Conservation (phyloP, 1,140 invertebrate genomes). For the Megalonaias nervosa region DNA sequence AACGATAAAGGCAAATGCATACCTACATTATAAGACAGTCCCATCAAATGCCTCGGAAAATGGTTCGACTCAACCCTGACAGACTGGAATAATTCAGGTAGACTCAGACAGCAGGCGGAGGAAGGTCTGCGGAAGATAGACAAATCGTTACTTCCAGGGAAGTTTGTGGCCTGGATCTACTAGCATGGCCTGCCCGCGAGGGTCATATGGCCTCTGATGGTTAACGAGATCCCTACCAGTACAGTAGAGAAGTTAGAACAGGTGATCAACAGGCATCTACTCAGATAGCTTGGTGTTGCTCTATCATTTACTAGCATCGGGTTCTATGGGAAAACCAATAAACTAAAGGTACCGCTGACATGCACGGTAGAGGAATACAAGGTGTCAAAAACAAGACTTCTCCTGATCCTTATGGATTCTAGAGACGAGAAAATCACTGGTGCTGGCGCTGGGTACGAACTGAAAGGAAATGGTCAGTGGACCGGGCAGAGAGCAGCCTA, state of each 20-base stretch:
- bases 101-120: conserved; percentile 14
- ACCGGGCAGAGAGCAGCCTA: too few relatives aligned
- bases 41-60: conserved; percentile 25
- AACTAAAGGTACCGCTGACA: too few relatives aligned
- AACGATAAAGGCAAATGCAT: conserved; percentile 10
- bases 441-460: too few relatives aligned
- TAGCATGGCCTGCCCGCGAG: conserved; percentile 12
- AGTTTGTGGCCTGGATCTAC: conserved; percentile 18
- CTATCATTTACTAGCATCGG: conserved; percentile 20
- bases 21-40: conserved; percentile 10
- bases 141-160: conserved; percentile 6
- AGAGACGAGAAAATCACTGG: not conserved
- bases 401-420: not conserved
- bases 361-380: conserved; percentile 19
- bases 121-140: conserved; percentile 15
- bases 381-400: not conserved
- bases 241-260: conserved; percentile 12
- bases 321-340: conserved; percentile 10
- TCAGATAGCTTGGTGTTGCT: conserved; percentile 13
- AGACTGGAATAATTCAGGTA: conserved; percentile 15
- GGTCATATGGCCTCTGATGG: conserved; percentile 14
- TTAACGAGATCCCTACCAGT: too few relatives aligned
- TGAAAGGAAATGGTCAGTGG: too few relatives aligned
- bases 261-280: conserved; percentile 6
- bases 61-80: conserved; percentile 22